Percentiles rank a stretch among this genome's conserved stretches.
Evolutionary conservation across 2,888 invertebrate species (phyloP).

Genomic region (Drosophila algonquin): DNA sequence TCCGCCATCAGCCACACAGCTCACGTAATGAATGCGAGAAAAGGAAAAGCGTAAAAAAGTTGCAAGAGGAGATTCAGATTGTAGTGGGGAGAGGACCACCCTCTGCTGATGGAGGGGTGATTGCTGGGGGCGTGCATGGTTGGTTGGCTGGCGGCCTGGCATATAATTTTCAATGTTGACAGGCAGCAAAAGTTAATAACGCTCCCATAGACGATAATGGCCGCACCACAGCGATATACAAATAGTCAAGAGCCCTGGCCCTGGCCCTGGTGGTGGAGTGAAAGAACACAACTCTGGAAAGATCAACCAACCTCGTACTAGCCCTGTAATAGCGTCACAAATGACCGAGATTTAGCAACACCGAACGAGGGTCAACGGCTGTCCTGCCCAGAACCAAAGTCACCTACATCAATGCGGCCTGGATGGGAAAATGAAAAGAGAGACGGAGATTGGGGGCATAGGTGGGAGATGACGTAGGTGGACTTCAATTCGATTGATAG

Average conservation of each 20-base stretch:
- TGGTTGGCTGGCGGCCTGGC: constrained; percentile 40
- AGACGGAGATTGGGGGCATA: constrained; percentile 1
- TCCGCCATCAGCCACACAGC: constrained; percentile 59
- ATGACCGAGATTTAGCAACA: constrained; percentile 71
- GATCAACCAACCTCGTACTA: constrained; percentile 2
- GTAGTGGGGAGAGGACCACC: background rate
- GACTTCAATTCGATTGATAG: constrained; percentile 78
- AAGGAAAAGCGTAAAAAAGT: constrained; percentile 61
- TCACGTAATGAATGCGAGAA: constrained; percentile 75
- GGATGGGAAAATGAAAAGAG: constrained; percentile 2
- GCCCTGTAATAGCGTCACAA: constrained; percentile 70
- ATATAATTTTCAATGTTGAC: constrained; percentile 78
- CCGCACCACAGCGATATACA: constrained; percentile 46
- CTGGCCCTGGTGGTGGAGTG: too few relatives aligned
- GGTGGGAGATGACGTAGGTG: constrained; percentile 9
- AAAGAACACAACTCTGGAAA: too few relatives aligned
- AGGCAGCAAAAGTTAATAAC: constrained; percentile 78
- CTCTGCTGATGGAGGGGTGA: background rate
- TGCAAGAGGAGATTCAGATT: constrained; percentile 35
- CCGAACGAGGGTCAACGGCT: constrained; percentile 34
- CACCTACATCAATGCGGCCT: constrained; percentile 41
- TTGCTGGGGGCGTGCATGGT: background rate
- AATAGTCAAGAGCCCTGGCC: constrained; percentile 30
- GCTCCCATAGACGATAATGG: constrained; percentile 73
- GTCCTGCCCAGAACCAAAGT: constrained; percentile 37